A percentile compares a stretch with the other conserved stretches of the same genome.
phyloP scores from a whole-genome alignment of 2,113 vertebrate species.

The Lycocorax pyrrhopterus region DNA sequence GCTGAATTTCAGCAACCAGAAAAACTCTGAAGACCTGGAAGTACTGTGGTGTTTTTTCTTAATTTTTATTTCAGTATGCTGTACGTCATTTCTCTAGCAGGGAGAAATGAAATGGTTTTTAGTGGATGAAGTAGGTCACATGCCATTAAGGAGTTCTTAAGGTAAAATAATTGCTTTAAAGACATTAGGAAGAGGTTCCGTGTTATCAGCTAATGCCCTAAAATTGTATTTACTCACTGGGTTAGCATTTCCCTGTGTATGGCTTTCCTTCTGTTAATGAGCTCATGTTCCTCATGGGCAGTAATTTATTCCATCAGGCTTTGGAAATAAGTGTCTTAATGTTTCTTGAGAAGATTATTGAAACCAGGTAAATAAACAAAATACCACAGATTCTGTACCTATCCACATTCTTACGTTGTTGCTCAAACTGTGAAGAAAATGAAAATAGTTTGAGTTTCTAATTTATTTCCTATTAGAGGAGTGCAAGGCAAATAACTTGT shows the following conservation, averaged over 20 bases:
- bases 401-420: accelerated
- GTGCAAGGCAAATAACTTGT: not conserved
- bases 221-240: not conserved
- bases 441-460: not conserved
- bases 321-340: not conserved
- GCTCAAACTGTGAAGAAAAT: not conserved
- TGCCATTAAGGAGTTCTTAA: not conserved
- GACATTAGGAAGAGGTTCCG: not conserved
- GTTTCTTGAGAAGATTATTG: not conserved
- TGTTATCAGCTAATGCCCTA: constrained; percentile 18
- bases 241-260: not conserved
- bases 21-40: not conserved
- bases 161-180: constrained; percentile 17
- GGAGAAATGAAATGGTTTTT: not conserved
- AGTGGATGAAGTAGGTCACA: not conserved
- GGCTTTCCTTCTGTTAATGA: constrained; percentile 4
- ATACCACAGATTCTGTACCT: not conserved
- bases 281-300: not conserved
- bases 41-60: not conserved
- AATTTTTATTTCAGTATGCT: not conserved
- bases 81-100: not conserved
- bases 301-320: not conserved
- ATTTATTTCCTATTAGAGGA: not conserved
- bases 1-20: not conserved
- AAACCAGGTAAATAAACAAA: not conserved